Conservation (phyloP, 2,113 vertebrate genomes). For the Paedocypris sp. region DNA sequence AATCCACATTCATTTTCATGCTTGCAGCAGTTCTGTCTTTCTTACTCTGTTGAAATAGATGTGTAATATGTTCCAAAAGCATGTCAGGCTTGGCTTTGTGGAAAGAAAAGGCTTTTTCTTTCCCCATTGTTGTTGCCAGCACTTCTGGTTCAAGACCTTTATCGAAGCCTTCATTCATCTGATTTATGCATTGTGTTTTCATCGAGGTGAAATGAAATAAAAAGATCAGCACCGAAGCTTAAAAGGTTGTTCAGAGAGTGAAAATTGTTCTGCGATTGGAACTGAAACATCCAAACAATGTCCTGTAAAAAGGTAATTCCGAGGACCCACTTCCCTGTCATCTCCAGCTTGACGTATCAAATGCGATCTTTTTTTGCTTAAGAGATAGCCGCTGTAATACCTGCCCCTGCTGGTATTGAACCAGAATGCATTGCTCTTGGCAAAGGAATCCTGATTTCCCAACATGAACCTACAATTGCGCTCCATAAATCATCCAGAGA, state of each 20-base stretch:
- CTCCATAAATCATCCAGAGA: constrained; percentile 26
- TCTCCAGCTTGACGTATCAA: constrained; percentile 37
- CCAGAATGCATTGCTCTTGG: constrained; percentile 26
- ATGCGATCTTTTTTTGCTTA: constrained; percentile 28
- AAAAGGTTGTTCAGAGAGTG: constrained; percentile 24
- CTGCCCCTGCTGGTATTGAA: constrained; percentile 23
- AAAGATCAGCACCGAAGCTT: constrained; percentile 18
- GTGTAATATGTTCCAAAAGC: constrained; percentile 1
- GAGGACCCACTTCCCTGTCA: constrained; percentile 33
- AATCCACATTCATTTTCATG: constrained; percentile 42
- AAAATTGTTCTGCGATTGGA: constrained; percentile 41
- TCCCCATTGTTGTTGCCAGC: constrained; percentile 37
- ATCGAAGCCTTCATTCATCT: constrained; percentile 35
- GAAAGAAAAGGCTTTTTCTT: constrained; percentile 2
- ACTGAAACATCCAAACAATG: constrained; percentile 33
- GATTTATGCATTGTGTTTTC: constrained; percentile 45
- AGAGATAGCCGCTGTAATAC: constrained; percentile 12
- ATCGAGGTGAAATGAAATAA: constrained; percentile 36
- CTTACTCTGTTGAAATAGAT: neutral
- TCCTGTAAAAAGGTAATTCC: constrained; percentile 40
- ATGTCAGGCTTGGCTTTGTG: neutral
- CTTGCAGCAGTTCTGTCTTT: constrained; percentile 35
- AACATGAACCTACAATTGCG: constrained; percentile 22
- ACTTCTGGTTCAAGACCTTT: constrained; percentile 43
- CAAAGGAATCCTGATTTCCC: constrained; percentile 22